Evolutionary conservation across 2,797 vertebrate genomes (phyloP).

Genomic region (Jordanella pulchra): DNA sequence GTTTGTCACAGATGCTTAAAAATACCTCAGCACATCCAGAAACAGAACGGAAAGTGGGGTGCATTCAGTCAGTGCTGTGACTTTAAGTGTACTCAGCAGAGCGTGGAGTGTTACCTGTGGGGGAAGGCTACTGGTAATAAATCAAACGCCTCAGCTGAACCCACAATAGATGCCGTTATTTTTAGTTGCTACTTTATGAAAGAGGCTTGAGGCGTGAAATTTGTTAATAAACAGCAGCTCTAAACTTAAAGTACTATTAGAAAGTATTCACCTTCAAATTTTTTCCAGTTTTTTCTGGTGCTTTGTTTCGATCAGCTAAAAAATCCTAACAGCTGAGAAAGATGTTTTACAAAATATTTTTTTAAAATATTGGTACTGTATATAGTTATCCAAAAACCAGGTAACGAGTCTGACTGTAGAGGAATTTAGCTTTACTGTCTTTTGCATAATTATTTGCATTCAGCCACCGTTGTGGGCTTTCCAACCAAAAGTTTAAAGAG

Average conservation of each 20-base stretch:
- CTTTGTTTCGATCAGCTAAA: not conserved
- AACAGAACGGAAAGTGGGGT: constrained; percentile 19
- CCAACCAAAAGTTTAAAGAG: too few relatives aligned
- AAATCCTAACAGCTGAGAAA: not conserved
- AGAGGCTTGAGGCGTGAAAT: not conserved
- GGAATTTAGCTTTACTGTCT: too few relatives aligned
- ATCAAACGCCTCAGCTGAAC: constrained; percentile 62
- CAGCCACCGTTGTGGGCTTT: too few relatives aligned
- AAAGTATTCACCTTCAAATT: not conserved
- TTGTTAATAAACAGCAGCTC: not conserved
- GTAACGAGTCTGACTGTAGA: too few relatives aligned
- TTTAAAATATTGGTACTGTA: not conserved
- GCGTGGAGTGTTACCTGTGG: constrained; percentile 45
- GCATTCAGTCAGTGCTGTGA: constrained; percentile 32
- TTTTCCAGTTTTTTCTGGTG: not conserved
- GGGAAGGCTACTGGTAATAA: constrained; percentile 52
- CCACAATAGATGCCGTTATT: constrained; percentile 55
- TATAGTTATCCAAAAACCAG: not conserved
- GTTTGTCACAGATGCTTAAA: constrained; percentile 54
- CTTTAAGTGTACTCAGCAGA: constrained; percentile 31
- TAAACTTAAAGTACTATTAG: constrained; percentile 2
- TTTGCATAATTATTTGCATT: too few relatives aligned
- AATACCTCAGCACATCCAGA: constrained; percentile 56
- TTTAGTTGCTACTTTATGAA: constrained; percentile 39
- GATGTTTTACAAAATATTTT: not conserved